Base-by-base conservation (phyloP, 2,113 vertebrate genomes). In the Myotis davidii region DNA sequence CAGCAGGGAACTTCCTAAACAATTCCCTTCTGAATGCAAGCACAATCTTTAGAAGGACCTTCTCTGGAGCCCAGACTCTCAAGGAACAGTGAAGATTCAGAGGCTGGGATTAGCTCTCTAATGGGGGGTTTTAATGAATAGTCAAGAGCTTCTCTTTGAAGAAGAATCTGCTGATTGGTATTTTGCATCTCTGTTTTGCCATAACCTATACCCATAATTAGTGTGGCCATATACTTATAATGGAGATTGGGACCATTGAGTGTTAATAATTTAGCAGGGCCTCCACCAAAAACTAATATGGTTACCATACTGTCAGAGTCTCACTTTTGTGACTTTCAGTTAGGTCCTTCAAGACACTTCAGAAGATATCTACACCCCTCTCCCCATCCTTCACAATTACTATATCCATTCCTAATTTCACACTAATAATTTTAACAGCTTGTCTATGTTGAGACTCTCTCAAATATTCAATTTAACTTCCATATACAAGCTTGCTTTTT, bases 1-100 rank as follows among this genome's bases (percentile, higher is more conserved):
- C 88, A 88, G 86, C 83, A 87, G 89, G 81, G 52, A 89, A 67
- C 48, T 88, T 69, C 29, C 64, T 79, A 34, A 84, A 65, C 5
- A 82, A n/a, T 50, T 72, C 34, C 16, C 59, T 88, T 81, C 72
- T 23, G 52, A 72, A 90, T 54, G 29, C 54, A 89, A 89, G 13
- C 81, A 48, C 12, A 52, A 0, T 54, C 61, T 91, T 72, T 45
- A 6, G n/a, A 42, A 78, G 29, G 7, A 5, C 29, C 59, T 85
- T 95, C 25, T 54, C 37, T 21, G 84, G 85, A 85, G 65, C 72
- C 29, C 87, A 64, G 72, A 18, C 61, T 67, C 29, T 85, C 50
- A 39, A 9, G 16, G 79, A 29, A 29, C 52, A 20, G 11, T n/a
- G 83, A 72, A 32, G 10, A 7, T 45, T 18, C 37, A 39, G 79